phyloP scores from a whole-genome alignment of 30 jellyfish, hydroid and myxozoan species.

The Clytia hemisphaerica region DNA sequence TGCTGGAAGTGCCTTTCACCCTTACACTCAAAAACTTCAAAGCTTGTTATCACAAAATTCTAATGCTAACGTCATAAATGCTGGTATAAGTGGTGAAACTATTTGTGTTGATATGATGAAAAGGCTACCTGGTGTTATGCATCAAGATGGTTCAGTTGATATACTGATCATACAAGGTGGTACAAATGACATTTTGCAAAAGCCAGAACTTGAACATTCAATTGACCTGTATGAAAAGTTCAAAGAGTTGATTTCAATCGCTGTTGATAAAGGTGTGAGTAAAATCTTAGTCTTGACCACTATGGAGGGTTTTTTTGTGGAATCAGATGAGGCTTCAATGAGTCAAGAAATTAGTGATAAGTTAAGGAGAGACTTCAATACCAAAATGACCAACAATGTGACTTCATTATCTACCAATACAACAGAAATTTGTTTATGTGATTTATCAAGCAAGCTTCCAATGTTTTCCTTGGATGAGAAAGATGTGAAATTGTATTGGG shows the following conservation, averaged over 20 bases:
- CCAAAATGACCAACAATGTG: not conserved
- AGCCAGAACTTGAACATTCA: not conserved
- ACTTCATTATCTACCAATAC: not conserved
- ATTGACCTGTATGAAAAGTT: constrained; percentile 2
- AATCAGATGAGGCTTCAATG: constrained; percentile 26
- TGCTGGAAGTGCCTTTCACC: constrained; percentile 59
- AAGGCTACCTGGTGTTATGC: constrained; percentile 52
- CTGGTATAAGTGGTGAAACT: constrained; percentile 79
- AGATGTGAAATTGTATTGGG: constrained; percentile 62
- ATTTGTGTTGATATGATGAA: constrained; percentile 49
- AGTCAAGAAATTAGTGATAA: constrained; percentile 12
- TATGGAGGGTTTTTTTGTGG: constrained; percentile 27
- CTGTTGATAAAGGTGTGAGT: not conserved
- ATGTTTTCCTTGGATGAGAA: constrained; percentile 44
- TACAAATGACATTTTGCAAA: constrained; percentile 53
- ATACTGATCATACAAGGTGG: constrained; percentile 87
- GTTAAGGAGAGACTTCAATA: constrained; percentile 1
- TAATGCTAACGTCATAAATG: constrained; percentile 38
- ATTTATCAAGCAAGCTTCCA: constrained; percentile 68
- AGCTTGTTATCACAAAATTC: constrained; percentile 7
- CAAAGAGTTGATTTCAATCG: not conserved
- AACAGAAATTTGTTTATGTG: constrained; percentile 40
- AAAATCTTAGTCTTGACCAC: constrained; percentile 26
- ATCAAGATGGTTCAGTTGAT: constrained; percentile 40
- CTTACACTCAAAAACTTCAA: constrained; percentile 43